Percentiles rank a stretch among this genome's conserved stretches.
Evolutionary conservation across 1,140 invertebrate species (phyloP).

Genomic region (Hirudo medicinalis): DNA sequence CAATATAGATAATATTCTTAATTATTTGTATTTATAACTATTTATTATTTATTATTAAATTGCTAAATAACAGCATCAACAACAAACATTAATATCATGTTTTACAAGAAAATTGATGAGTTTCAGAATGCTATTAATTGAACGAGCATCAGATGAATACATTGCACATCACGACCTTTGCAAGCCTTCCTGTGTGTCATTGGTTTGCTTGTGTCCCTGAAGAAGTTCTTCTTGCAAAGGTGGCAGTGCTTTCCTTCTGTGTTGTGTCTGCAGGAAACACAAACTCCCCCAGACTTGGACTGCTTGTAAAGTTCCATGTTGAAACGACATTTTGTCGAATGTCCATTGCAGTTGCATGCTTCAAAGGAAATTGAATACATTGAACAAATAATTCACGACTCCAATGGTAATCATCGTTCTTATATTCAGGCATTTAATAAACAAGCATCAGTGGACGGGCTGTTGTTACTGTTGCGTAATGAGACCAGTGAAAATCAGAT

Average conservation of each 20-base stretch:
- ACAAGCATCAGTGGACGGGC: not conserved
- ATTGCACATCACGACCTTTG: conserved; percentile 58
- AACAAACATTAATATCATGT: too few species aligned
- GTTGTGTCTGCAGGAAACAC: conserved; percentile 86
- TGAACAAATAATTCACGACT: not conserved
- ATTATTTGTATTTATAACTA: too few species aligned
- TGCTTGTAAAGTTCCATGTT: conserved; percentile 95
- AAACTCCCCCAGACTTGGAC: conserved; percentile 87
- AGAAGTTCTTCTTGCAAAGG: conserved; percentile 92
- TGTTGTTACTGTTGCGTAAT: not conserved
- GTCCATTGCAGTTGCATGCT: conserved; percentile 96
- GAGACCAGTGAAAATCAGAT: not conserved
- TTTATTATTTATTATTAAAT: too few species aligned
- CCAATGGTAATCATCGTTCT: too few species aligned
- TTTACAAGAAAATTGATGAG: too few species aligned
- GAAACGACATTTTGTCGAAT: conserved; percentile 87
- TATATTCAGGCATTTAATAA: not conserved
- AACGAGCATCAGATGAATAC: not conserved
- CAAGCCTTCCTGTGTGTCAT: conserved; percentile 91
- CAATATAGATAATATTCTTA: too few species aligned
- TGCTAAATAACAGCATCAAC: too few species aligned
- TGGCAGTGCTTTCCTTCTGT: conserved; percentile 92
- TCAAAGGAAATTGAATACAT: not conserved
- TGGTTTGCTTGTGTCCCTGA: conserved; percentile 72
- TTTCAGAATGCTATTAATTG: too few species aligned